Conservation (phyloP, 2,797 vertebrate species). For the Darevskia mixta region DNA sequence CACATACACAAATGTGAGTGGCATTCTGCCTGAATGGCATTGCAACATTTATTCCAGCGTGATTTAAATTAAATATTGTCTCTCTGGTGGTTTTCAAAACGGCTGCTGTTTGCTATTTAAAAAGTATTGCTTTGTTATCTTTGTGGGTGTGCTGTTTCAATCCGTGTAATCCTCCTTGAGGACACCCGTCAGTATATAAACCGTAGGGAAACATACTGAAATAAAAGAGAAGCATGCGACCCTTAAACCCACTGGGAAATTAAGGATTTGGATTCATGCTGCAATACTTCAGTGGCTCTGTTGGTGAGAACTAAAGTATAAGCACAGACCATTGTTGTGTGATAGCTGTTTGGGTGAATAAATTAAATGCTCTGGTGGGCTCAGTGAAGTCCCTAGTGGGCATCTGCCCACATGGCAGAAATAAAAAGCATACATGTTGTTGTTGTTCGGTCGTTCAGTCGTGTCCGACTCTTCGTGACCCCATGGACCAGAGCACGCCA, state of each 20-base stretch:
- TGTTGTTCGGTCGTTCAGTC: too few relatives aligned
- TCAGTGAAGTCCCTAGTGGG: conserved; percentile 49
- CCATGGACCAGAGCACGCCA: too few relatives aligned
- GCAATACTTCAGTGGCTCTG: not conserved
- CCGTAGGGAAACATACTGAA: not conserved
- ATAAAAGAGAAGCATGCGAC: not conserved
- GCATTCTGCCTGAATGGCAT: not conserved
- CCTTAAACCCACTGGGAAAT: not conserved
- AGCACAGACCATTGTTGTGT: not conserved
- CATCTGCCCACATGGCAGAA: conserved; percentile 27
- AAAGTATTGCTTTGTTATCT: not conserved
- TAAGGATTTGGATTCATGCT: not conserved
- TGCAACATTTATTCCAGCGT: not conserved
- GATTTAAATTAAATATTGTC: not conserved
- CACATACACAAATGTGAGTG: not conserved
- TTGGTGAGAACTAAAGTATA: not conserved
- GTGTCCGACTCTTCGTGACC: too few relatives aligned
- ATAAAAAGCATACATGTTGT: conserved; percentile 6
- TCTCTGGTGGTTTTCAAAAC: not conserved
- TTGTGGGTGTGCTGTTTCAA: not conserved
- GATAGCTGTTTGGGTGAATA: not conserved
- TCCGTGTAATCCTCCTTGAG: not conserved
- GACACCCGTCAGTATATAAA: not conserved
- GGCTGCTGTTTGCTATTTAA: not conserved
- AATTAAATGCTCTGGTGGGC: conserved; percentile 41